A percentile compares a stretch with the other conserved stretches of the same genome.
These are phyloP conservation scores for Campoletis sonorensis DNA, from an alignment of 1,140 invertebrate species.

Conservation along the genomic window DNA sequence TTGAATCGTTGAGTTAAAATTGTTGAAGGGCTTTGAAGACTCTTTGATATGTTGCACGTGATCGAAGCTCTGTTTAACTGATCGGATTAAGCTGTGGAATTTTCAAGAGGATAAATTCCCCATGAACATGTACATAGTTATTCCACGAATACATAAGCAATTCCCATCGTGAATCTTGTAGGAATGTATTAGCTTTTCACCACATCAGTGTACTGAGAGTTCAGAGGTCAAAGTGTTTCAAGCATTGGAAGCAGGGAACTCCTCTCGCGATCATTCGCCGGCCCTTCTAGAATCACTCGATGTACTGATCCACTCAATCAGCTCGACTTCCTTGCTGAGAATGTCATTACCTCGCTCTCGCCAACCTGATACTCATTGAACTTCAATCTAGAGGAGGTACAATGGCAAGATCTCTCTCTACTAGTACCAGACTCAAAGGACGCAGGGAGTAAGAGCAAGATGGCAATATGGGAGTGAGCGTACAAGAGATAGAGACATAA, in stretches of 20 bases:
- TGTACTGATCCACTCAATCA: slow-evolving; percentile 56
- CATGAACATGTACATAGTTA: not conserved
- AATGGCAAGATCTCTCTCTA: not conserved
- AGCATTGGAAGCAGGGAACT: slow-evolving; percentile 19
- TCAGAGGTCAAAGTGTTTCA: slow-evolving; percentile 51
- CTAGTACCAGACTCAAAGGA: slow-evolving; percentile 41
- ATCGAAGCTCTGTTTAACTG: slow-evolving; percentile 7
- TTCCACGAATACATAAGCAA: not conserved
- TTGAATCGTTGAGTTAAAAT: not conserved
- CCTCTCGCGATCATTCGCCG: not conserved
- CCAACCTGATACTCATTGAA: slow-evolving; percentile 50
- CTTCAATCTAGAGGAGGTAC: slow-evolving; percentile 50
- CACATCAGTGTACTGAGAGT: slow-evolving; percentile 21
- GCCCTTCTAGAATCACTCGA: slow-evolving; percentile 32
- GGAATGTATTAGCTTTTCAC: not conserved
- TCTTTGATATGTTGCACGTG: slow-evolving; percentile 11
- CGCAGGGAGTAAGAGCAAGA: not conserved
- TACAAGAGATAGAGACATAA: too few relatives aligned
- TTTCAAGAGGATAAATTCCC: not conserved
- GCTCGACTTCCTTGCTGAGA: slow-evolving; percentile 49
- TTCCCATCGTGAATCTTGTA: not conserved
- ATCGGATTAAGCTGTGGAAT: not conserved
- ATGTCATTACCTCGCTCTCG: slow-evolving; percentile 56
- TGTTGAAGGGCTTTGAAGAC: not conserved
- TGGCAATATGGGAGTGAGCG: too few relatives aligned